Percentiles rank a stretch among this genome's conserved stretches.
phyloP scores from a whole-genome alignment of 2,113 vertebrate genomes.

The Ophiodon elongatus region DNA sequence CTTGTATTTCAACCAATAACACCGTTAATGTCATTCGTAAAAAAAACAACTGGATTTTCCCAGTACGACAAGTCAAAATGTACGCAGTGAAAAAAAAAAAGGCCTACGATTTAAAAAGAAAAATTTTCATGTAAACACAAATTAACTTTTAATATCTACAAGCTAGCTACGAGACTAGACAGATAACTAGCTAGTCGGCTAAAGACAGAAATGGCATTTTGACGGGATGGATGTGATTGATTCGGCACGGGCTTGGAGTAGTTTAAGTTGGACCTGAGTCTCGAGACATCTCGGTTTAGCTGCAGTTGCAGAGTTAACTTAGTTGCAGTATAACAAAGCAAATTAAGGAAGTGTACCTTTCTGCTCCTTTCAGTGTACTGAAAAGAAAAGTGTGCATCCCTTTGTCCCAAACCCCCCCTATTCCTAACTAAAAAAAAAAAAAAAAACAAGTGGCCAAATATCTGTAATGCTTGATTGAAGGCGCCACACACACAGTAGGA shows the following conservation, averaged over 20 bases:
- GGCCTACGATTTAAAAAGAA: not conserved
- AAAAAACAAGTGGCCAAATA: not conserved
- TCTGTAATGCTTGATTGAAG: not conserved
- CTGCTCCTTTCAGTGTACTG: conserved; percentile 11
- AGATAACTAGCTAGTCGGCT: not conserved
- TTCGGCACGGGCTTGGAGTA: not conserved
- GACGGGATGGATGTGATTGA: not conserved
- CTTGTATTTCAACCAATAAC: not conserved
- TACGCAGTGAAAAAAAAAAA: not conserved
- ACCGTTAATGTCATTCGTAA: not conserved
- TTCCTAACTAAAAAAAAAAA: not conserved
- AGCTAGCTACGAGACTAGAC: not conserved
- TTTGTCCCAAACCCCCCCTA: not conserved
- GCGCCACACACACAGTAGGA: not conserved
- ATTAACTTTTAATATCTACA: not conserved
- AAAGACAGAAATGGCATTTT: not conserved
- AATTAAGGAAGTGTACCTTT: not conserved
- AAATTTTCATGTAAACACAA: not conserved
- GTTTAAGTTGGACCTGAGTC: not conserved
- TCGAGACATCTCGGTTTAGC: not conserved
- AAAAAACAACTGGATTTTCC: not conserved
- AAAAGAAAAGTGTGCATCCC: not conserved
- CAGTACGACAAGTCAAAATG: not conserved
- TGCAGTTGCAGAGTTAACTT: conserved; percentile 3
- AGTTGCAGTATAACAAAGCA: not conserved